A percentile compares a stretch with the other conserved stretches of the same genome.
Conservation (phyloP, 2,888 invertebrate species). For the Parnassius orleans region DNA sequence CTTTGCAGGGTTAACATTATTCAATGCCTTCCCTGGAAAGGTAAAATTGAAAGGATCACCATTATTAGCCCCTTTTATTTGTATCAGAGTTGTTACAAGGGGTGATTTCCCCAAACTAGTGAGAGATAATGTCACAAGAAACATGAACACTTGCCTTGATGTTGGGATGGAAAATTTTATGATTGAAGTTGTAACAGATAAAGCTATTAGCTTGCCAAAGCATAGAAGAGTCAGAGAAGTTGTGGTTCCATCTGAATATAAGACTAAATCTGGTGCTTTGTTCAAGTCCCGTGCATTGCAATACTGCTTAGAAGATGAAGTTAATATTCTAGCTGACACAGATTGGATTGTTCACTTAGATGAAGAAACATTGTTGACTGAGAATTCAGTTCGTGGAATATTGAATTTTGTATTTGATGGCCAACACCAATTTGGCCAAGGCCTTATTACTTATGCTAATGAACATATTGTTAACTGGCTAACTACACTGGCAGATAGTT, state of each 20-base stretch:
- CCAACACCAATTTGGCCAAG: slow-evolving; percentile 97
- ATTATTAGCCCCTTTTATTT: slow-evolving; percentile 94
- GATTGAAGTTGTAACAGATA: slow-evolving; percentile 97
- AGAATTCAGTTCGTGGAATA: slow-evolving; percentile 93
- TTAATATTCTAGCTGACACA: slow-evolving; percentile 90
- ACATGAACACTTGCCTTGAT: slow-evolving; percentile 92
- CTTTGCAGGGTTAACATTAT: slow-evolving; percentile 91
- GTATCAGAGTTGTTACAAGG: slow-evolving; percentile 95
- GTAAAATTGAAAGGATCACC: slow-evolving; percentile 94
- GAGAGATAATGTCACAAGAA: slow-evolving; percentile 90
- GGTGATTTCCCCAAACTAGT: slow-evolving; percentile 97
- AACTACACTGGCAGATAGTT: slow-evolving; percentile 97
- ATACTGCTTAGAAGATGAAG: slow-evolving; percentile 95
- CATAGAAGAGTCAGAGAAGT: slow-evolving; percentile 92
- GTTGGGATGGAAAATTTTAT: slow-evolving; percentile 97
- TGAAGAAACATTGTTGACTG: slow-evolving; percentile 96
- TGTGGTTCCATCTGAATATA: slow-evolving; percentile 92
- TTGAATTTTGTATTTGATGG: slow-evolving; percentile 97
- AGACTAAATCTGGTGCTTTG: slow-evolving; percentile 94
- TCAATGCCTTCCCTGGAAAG: slow-evolving; percentile 97
- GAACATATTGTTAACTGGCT: slow-evolving; percentile 98
- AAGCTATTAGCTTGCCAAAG: slow-evolving; percentile 87
- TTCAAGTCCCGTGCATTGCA: slow-evolving; percentile 97
- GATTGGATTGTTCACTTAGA: slow-evolving; percentile 99
- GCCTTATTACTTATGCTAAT: slow-evolving; percentile 97